phyloP scores from a whole-genome alignment of 2,797 vertebrate genomes.

The Tolypeutes matacus region DNA sequence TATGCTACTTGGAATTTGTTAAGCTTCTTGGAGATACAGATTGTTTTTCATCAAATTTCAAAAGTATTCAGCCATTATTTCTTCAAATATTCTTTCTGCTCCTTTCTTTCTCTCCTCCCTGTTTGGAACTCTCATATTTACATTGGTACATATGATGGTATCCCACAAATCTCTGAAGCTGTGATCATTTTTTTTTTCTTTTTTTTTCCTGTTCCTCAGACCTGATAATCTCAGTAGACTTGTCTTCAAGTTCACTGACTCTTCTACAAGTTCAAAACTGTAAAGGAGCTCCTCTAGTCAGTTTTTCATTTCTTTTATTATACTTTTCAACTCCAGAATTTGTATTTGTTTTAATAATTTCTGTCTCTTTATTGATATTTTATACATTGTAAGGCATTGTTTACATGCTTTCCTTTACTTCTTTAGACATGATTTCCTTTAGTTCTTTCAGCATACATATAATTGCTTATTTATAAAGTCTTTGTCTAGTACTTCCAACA shows the following conservation, averaged over 20 bases:
- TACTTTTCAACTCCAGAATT: not conserved
- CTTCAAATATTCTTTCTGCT: not conserved
- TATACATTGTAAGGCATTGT: not conserved
- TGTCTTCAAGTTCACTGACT: not conserved
- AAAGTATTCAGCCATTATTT: not conserved
- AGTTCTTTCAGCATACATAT: not conserved
- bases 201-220: slow-evolving; percentile 12
- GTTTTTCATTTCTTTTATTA: not conserved
- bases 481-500: not conserved
- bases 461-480: not conserved
- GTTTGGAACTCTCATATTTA: not conserved
- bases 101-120: not conserved
- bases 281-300: not conserved
- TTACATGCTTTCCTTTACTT: not conserved
- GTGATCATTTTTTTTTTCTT: not conserved
- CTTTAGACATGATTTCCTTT: not conserved
- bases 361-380: not conserved
- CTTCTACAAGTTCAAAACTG: not conserved
- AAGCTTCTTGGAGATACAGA: not conserved
- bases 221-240: not conserved
- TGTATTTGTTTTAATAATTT: not conserved
- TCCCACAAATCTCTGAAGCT: not conserved
- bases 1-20: not conserved
- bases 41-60: not conserved
- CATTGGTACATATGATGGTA: not conserved